Evolutionary conservation across 2,888 invertebrate species (phyloP).

Genomic region (Meandrusa payeni): DNA sequence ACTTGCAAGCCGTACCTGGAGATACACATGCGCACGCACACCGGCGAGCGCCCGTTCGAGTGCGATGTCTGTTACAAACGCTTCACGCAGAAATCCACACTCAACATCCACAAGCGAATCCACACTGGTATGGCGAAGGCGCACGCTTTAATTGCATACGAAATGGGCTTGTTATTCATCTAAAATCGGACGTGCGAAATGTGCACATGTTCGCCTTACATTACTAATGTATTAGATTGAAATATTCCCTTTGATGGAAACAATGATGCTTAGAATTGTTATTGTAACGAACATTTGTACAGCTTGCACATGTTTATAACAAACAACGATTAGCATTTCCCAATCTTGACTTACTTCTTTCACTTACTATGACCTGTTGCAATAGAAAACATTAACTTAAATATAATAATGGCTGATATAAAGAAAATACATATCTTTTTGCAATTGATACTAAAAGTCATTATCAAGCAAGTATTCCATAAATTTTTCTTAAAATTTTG

Average conservation of each 20-base stretch:
- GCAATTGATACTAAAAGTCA: no score
- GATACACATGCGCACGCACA: constrained; percentile 83
- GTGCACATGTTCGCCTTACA: constrained; percentile 5
- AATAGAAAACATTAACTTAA: no score
- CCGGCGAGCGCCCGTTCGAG: constrained; percentile 79
- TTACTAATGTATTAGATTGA: no score
- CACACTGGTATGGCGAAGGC: constrained; percentile 71
- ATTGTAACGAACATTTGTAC: constrained; percentile 12
- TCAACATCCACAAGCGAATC: constrained; percentile 82
- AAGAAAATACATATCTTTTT: no score
- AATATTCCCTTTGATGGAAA: no score
- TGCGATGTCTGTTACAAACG: constrained; percentile 81
- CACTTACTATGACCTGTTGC: no score
- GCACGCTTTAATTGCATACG: constrained; percentile 25
- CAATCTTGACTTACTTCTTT: no score
- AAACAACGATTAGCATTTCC: constrained; percentile 16
- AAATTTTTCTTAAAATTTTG: no score
- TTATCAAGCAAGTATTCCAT: no score
- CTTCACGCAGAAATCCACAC: constrained; percentile 81
- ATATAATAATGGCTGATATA: no score
- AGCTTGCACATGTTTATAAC: neutral
- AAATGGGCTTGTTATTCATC: constrained; percentile 3
- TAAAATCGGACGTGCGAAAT: neutral
- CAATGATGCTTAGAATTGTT: no score
- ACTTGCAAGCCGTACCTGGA: constrained; percentile 82